Base-by-base conservation (phyloP, 2,797 vertebrate genomes). In the Hirundo rustica region DNA sequence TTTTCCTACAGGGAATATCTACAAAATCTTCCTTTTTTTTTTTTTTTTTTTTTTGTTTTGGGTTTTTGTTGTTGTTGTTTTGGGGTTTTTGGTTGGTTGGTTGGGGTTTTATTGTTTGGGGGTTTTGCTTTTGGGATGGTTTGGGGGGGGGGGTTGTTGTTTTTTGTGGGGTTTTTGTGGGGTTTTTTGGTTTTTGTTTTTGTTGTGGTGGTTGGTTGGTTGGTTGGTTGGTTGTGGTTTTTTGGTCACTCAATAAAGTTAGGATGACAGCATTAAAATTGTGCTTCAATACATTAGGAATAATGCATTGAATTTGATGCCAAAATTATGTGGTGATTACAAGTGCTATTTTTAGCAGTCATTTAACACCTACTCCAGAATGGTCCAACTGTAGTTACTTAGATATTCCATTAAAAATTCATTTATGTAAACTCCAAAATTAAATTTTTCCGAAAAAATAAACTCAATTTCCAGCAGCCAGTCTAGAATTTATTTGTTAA, bases 341-440 rank as follows among this genome's bases (percentile, higher is more conserved):
- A 19, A 23, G 7, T 15, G 38, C 4, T 17, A 72, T 18, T 83
- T 92, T 89, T 87, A 60, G 48, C 34, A 77, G 55, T 26, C 25
- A 54, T 32, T 79, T 73, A 68, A 50, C n/a, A 34, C 32, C 44
- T 40, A 47, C 17, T 19, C 10, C 32, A 83, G 17, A 64, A 55
- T 23, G 10, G 17, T 44, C 50, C 38, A 70, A 54, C 8, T 84
- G 54, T 15, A 54, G 9, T 62, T 77, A 72, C 20, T 36, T 18
- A 55, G 20, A 17, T 32, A 55, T 16, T 58, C 85, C 10, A 18
- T 44, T 27, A 11, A 23, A 86, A 87, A 61, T 17, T 51, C 29
- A 11, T 1, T 0, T 45, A 32, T 0, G 0, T 42, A 57, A 82
- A 32, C 5, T n/a, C 16, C 10, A 45, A 29, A 85, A 11, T 40